These are phyloP conservation scores for Eremophila alpestris DNA, from an alignment of 2,797 vertebrate species.

Conservation along the genomic window DNA sequence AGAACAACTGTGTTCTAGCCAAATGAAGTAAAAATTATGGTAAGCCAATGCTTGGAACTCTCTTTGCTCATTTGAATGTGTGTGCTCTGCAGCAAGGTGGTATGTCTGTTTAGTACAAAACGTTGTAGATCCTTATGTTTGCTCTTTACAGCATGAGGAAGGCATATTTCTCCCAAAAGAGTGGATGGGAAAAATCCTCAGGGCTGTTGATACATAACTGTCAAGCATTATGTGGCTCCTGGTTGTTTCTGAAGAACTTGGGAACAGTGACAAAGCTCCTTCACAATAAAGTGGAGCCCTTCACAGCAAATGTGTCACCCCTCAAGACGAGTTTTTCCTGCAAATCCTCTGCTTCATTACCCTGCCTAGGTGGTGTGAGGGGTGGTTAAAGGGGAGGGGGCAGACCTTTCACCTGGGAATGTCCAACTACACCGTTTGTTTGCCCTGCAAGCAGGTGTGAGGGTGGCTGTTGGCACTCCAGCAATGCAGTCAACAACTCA, in stretches of 20 bases:
- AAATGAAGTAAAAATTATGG: not conserved
- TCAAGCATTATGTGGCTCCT: rapidly evolving
- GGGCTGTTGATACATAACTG: not conserved
- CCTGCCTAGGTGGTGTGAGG: not conserved
- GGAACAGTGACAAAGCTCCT: not conserved
- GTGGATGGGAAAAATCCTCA: not conserved
- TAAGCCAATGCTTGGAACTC: not conserved
- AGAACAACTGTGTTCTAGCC: not conserved
- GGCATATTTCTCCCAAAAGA: not conserved
- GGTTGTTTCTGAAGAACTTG: not conserved
- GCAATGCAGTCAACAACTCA: rapidly evolving
- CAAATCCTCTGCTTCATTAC: not conserved
- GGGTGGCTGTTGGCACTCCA: not conserved
- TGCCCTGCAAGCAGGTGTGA: not conserved
- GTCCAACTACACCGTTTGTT: not conserved
- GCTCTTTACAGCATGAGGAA: not conserved
- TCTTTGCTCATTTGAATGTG: not conserved
- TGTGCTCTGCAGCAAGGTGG: not conserved
- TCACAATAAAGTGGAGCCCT: not conserved
- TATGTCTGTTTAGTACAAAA: not conserved
- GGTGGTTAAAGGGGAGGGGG: not conserved
- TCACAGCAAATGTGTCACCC: not conserved
- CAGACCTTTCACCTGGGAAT: not conserved
- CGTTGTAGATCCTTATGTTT: not conserved
- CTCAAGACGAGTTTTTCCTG: not conserved